These are phyloP conservation scores for Phenganax subtilis DNA, from an alignment of 92 coral and sea anemone species.

Conservation along the genomic window DNA sequence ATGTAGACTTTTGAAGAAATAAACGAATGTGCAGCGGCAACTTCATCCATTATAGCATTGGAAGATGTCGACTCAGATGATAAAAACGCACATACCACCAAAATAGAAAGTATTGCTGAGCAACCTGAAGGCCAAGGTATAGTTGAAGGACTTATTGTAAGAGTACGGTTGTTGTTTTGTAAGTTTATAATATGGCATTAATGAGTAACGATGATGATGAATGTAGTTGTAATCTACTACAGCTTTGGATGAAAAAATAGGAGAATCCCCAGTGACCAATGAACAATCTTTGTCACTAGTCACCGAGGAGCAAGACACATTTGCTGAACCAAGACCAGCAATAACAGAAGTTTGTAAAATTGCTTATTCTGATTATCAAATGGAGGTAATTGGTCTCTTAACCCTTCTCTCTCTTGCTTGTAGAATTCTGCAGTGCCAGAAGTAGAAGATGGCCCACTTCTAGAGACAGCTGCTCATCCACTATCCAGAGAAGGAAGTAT, in stretches of 20 bases:
- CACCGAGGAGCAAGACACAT: conserved; percentile 38
- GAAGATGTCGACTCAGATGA: conserved; percentile 36
- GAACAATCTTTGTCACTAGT: not conserved
- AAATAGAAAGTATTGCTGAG: conserved; percentile 26
- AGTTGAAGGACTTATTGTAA: conserved; percentile 23
- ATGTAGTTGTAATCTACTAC: not conserved
- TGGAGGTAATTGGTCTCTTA: not conserved
- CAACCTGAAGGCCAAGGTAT: conserved; percentile 29
- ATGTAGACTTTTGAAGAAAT: conserved; percentile 20
- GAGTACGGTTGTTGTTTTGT: not conserved
- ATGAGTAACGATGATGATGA: too few relatives aligned
- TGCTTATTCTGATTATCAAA: not conserved
- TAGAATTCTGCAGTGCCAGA: conserved; percentile 89
- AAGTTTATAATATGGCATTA: not conserved
- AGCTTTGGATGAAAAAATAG: not conserved
- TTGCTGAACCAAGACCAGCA: conserved; percentile 50
- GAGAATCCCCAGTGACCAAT: not conserved
- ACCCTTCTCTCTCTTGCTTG: not conserved
- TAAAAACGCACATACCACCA: not conserved
- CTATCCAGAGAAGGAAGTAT: conserved; percentile 89
- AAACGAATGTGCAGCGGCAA: not conserved
- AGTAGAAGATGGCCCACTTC: conserved; percentile 69
- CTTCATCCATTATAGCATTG: not conserved
- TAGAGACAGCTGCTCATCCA: conserved; percentile 72
- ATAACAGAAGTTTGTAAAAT: conserved; percentile 1